Evolutionary conservation across 1,140 invertebrate species (phyloP), one percentile per base, ranked within the genome.

Genomic region (Lepidurus arcticus): DNA sequence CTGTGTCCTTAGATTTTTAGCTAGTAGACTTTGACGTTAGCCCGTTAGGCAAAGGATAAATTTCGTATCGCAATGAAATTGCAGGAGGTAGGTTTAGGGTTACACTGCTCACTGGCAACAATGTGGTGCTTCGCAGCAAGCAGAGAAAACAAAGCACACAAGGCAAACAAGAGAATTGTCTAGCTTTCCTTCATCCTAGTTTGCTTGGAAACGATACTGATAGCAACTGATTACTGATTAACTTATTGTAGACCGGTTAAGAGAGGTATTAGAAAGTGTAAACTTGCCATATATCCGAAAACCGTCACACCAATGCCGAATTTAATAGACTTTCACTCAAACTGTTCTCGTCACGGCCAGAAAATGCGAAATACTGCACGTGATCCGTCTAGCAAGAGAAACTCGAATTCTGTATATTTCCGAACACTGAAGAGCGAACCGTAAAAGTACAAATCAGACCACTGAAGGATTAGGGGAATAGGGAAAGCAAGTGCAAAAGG

Each of bases 261-360:
- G n/a, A 13, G 16, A 65, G 13, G 6, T 65, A 65, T 65, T 13
- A 21, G 53, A 65, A 9, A 65, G 53, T n/a, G 8, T 16, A 16
- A 3, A 13, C 53, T n/a, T 21, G 21, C 53, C 2, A 16, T 65
- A 65, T 65, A 65, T 65, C 8, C 53, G 6, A 7, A 65, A 65
- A 13, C 16, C 13, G 53, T 65, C 53, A 65, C 53, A n/a, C 53
- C 53, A 65, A 21, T 65, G 53, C 16, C 53, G 8, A 65, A 65
- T 65, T 65, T 16, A 47, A 65, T 7, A 65, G 53, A 65, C 53
- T 65, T 65, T 65, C 53, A 65, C 53, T 65, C 21, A 21, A 65
- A 65, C 53, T 11, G 53, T 13, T 65, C 53, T 65, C 53, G 13
- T n/a, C 53, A 65, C 53, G n/a, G 21, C 53, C 13, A 65, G 16